Evolutionary conservation across 1,140 invertebrate genomes (phyloP).

Genomic region (Tachypleus tridentatus): DNA sequence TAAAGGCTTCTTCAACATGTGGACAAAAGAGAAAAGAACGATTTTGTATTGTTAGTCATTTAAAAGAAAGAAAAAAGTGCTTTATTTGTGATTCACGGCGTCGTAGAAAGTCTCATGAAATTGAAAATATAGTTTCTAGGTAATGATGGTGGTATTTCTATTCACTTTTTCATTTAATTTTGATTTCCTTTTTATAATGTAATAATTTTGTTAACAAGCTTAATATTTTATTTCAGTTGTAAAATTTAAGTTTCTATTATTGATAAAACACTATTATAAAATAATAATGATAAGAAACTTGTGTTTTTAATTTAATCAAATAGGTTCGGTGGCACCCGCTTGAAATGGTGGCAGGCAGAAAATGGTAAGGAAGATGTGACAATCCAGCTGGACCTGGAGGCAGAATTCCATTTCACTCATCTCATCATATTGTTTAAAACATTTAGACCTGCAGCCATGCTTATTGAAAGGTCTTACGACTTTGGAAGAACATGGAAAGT

Average conservation of each 20-base stretch:
- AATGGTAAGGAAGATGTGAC: slow-evolving; percentile 85
- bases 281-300: too few relatives aligned
- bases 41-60: slow-evolving; percentile 94
- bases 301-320: neutral
- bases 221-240: too few relatives aligned
- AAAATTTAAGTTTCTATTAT: too few relatives aligned
- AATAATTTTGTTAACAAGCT: too few relatives aligned
- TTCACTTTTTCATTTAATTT: too few relatives aligned
- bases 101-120: slow-evolving; percentile 54
- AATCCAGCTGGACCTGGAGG: slow-evolving; percentile 81
- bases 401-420: slow-evolving; percentile 97
- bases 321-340: slow-evolving; percentile 19
- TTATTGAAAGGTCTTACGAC: slow-evolving; percentile 87
- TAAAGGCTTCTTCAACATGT: slow-evolving; percentile 88
- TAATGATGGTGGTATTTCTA: slow-evolving; percentile 1
- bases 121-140: slow-evolving; percentile 83
- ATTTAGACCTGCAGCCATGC: slow-evolving; percentile 88
- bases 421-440: slow-evolving; percentile 91
- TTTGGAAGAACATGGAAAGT: slow-evolving; percentile 82
- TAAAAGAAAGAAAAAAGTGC: slow-evolving; percentile 89
- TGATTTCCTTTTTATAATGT: too few relatives aligned
- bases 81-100: slow-evolving; percentile 83
- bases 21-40: slow-evolving; percentile 56
- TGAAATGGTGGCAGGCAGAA: slow-evolving; percentile 91
- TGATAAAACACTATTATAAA: too few relatives aligned